These are phyloP conservation scores for Drosophila azteca DNA, from an alignment of 1,140 invertebrate species.

Conservation along the genomic window DNA sequence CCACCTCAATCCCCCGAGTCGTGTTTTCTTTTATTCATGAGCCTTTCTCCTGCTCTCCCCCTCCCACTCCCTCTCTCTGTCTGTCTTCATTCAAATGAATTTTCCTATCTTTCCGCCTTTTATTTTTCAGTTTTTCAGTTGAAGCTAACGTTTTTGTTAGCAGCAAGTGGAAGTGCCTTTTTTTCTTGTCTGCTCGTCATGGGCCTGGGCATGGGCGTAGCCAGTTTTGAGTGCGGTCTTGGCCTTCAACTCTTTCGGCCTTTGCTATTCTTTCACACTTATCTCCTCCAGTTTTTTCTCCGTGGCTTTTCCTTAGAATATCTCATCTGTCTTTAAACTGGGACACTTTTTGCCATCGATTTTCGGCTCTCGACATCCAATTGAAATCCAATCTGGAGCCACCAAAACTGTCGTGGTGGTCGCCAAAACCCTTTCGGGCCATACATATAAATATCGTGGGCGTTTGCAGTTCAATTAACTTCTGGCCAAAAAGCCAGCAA, in stretches of 20 bases:
- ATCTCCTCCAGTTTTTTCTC: neutral
- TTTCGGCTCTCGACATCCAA: no score
- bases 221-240: conserved; percentile 6
- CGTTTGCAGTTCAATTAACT: conserved; percentile 66
- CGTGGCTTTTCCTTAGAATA: neutral
- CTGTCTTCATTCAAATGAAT: conserved; percentile 5
- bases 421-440: no score
- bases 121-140: conserved; percentile 1
- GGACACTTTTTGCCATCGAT: no score
- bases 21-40: conserved; percentile 12
- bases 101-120: neutral
- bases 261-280: conserved; percentile 1
- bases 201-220: neutral
- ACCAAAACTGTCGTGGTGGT: no score
- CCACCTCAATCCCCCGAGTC: neutral
- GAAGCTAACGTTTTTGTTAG: neutral
- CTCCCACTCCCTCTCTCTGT: neutral
- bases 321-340: no score
- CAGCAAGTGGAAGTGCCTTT: neutral
- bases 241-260: neutral
- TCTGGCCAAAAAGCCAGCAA: conserved; percentile 40
- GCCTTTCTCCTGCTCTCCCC: neutral
- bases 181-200: neutral
- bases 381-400: no score
- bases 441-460: conserved; percentile 50